Percentiles rank a stretch among this genome's conserved stretches.
Conservation (phyloP, 92 coral and sea anemone genomes). For the Porites divaricata region DNA sequence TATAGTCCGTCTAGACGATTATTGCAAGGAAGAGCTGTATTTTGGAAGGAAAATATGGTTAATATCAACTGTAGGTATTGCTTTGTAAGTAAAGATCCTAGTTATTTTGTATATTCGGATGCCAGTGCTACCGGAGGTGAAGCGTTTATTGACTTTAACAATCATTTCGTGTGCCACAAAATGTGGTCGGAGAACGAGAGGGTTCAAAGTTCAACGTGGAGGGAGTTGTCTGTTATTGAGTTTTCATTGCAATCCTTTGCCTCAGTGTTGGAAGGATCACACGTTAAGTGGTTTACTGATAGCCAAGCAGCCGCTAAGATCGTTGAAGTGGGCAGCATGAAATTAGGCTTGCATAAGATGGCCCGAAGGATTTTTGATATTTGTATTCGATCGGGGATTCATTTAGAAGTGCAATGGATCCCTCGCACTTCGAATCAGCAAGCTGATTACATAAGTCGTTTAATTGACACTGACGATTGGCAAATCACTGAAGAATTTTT, state of each 20-base stretch:
- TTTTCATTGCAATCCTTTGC: not conserved
- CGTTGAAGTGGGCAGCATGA: too few species aligned
- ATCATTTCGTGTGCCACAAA: too few species aligned
- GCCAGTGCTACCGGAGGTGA: not conserved
- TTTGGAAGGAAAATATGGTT: conserved; percentile 46
- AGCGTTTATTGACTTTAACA: too few species aligned
- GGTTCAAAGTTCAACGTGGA: not conserved
- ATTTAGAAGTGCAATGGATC: conserved; percentile 45
- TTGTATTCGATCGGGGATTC: conserved; percentile 9
- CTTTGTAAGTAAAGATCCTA: not conserved
- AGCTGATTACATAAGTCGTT: conserved; percentile 38
- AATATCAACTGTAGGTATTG: conserved; percentile 18
- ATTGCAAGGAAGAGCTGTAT: conserved; percentile 53
- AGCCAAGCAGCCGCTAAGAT: too few species aligned
- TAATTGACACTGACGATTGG: too few species aligned
- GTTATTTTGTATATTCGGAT: conserved; percentile 28
- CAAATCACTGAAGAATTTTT: conserved; percentile 34
- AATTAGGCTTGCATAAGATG: too few species aligned
- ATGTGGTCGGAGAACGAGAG: conserved; percentile 4
- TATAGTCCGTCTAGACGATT: not conserved
- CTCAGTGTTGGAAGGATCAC: conserved; percentile 6
- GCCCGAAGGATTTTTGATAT: too few species aligned
- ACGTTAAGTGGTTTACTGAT: conserved; percentile 34
- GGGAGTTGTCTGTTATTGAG: not conserved
- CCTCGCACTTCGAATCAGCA: conserved; percentile 9